phyloP scores from a whole-genome alignment of 2,113 vertebrate species.

The Chitala chitala region DNA sequence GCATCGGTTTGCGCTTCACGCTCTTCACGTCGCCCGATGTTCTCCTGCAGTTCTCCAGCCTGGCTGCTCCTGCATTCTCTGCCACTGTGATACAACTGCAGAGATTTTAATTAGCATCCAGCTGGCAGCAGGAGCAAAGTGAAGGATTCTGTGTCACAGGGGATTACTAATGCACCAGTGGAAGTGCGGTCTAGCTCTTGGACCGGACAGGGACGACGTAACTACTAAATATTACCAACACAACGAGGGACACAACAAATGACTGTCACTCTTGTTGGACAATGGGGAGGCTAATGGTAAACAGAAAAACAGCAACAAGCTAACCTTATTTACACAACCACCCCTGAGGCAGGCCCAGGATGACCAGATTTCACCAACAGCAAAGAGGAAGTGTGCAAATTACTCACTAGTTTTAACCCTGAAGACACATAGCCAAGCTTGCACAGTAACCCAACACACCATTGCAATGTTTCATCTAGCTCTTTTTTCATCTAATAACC shows the following conservation, averaged over 20 bases:
- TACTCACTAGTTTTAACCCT: too few species aligned
- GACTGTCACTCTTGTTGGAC: not conserved
- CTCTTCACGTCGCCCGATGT: not conserved
- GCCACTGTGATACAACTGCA: not conserved
- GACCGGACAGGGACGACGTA: not conserved
- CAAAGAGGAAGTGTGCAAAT: too few species aligned
- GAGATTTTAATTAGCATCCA: conserved; percentile 19
- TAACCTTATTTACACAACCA: too few species aligned
- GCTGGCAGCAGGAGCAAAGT: not conserved
- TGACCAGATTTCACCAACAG: too few species aligned
- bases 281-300: too few species aligned
- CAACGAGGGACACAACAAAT: not conserved
- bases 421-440: too few species aligned
- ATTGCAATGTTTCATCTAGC: too few species aligned
- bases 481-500: too few species aligned
- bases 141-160: not conserved
- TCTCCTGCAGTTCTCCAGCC: not conserved
- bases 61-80: not conserved
- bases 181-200: not conserved
- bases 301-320: too few species aligned
- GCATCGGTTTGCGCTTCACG: not conserved
- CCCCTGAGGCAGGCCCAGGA: too few species aligned
- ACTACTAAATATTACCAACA: not conserved
- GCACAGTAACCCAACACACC: too few species aligned
- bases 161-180: not conserved